phyloP scores from a whole-genome alignment of 2,113 vertebrate genomes.

The Axis porcinus region DNA sequence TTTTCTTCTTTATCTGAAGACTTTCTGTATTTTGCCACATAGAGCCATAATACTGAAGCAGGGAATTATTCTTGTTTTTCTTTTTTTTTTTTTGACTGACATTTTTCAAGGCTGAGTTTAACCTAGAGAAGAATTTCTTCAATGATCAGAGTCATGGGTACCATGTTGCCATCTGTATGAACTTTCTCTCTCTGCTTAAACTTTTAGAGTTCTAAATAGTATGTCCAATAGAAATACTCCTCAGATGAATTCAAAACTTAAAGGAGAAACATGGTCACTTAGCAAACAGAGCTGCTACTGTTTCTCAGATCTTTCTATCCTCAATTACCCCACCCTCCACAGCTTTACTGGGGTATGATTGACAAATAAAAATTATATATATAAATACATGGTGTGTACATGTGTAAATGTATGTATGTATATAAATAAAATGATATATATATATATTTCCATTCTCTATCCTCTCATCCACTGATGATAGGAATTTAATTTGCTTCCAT shows the following conservation, averaged over 20 bases:
- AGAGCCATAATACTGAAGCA: not conserved
- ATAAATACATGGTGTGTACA: not conserved
- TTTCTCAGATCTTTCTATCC: not conserved
- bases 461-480: not conserved
- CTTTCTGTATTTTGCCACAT: slow-evolving; percentile 7
- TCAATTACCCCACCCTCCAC: not conserved
- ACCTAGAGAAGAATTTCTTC: not conserved
- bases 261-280: not conserved
- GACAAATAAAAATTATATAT: not conserved
- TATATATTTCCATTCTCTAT: not conserved
- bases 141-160: not conserved
- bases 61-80: not conserved
- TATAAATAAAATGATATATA: not conserved
- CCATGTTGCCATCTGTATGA: not conserved
- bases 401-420: not conserved
- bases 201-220: not conserved
- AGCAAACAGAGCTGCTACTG: not conserved
- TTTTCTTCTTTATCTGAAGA: not conserved
- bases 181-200: not conserved
- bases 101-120: not conserved
- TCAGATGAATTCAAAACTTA: not conserved
- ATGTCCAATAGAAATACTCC: not conserved
- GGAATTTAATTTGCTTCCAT: not conserved
- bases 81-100: not conserved
- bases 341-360: not conserved